Base-by-base conservation (phyloP, 2,797 vertebrate species). In the Sebastiscus albofasciatus region DNA sequence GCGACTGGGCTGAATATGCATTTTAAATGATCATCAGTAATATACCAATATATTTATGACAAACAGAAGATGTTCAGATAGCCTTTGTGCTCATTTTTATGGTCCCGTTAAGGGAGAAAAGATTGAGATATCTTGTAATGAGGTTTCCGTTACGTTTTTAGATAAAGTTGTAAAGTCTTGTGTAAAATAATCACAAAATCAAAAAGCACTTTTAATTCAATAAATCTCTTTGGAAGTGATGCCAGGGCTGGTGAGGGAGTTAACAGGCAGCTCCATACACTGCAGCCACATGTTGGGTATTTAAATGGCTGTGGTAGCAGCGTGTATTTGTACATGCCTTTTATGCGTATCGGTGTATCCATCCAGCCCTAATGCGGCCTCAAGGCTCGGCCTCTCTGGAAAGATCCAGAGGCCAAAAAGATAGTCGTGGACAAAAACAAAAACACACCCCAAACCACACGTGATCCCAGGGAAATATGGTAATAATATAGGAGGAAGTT, bases 401-500 rank as follows among this genome's bases (percentile, higher is more conserved):
- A 84, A 86, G 75, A 91, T 86, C 77, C 86, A 39, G 72, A 71
- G 73, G 65, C 81, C 77, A 72, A 69, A 77, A 75, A 91, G 89
- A 94, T 82, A 86, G 86, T 84, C 75, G 11, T 27, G 83, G 82
- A 84, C 80, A 70, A 80, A 85, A 90, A 90, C 79, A 84, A 93
- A 93, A 95, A 93, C 90, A 93, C 91, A 90, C 85, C 86, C 54
- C 65, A 67, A 86, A 90, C 94, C 95, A 49, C 93, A 85, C 46
- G 78, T 81, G 92, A 91, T 86, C 89, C 78, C 82, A 74, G 83
- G 87, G 88, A 93, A 94, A 95, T 90, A 90, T 89, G 91, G 89
- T 95, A 95, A 96, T 95, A 85, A 95, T 89, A 95, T 80, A 93
- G 91, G 74, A 86, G 94, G 91, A 94, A 90, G 95, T 95, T 95